Evolutionary conservation across 2,888 invertebrate genomes (phyloP).

Genomic region (Rambutsinella grinnellia): DNA sequence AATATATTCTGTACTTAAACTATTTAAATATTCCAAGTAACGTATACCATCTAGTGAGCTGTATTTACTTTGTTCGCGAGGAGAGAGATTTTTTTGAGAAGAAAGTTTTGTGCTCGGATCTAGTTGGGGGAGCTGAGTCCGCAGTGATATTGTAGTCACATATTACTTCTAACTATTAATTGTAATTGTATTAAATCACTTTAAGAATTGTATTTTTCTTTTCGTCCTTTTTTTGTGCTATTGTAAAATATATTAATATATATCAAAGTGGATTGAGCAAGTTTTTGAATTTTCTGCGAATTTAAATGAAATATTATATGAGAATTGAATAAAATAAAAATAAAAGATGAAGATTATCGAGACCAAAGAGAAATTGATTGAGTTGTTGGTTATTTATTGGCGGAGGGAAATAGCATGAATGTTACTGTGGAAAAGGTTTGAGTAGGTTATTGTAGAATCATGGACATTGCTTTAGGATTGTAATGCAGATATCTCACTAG

Average conservation of each 20-base stretch:
- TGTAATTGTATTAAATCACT: slow-evolving; percentile 6
- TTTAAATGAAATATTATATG: slow-evolving; percentile 19
- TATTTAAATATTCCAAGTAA: background rate
- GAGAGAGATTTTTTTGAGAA: background rate
- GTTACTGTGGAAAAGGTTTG: too few species aligned
- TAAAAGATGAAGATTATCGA: slow-evolving; percentile 8
- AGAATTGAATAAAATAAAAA: slow-evolving; percentile 16
- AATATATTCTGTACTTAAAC: background rate
- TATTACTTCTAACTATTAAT: slow-evolving; percentile 18
- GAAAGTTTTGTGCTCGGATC: background rate
- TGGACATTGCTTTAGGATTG: too few species aligned
- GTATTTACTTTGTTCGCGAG: too few species aligned
- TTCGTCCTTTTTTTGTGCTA: slow-evolving; percentile 47
- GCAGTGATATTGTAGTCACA: slow-evolving; percentile 50
- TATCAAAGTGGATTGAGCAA: slow-evolving; percentile 6
- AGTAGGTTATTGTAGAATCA: too few species aligned
- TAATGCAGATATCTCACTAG: too few species aligned
- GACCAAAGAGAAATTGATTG: slow-evolving; percentile 20
- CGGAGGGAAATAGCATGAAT: too few species aligned
- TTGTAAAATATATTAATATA: slow-evolving; percentile 16
- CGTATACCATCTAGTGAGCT: too few species aligned
- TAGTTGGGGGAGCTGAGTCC: background rate
- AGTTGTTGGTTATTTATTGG: too few species aligned
- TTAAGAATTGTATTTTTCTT: slow-evolving; percentile 41
- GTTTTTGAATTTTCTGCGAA: slow-evolving; percentile 22